Evolutionary conservation across 2,888 invertebrate genomes (phyloP), one percentile per base, ranked within the genome.

Genomic region (Trichopoda pennipes): DNA sequence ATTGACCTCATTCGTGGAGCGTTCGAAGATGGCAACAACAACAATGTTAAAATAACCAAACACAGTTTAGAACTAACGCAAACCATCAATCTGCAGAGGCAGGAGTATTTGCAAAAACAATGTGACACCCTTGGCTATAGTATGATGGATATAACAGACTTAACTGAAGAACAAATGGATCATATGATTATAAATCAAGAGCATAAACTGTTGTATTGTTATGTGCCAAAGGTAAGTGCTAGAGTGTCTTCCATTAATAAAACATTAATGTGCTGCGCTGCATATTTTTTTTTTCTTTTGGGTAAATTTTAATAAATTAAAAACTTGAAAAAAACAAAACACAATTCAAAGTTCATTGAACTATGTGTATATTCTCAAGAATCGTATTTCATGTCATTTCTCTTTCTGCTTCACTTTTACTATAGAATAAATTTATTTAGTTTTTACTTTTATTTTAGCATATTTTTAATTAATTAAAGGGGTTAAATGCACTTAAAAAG

Each of bases 141-240:
- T 49, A 85, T 73, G 17, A 85, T 87, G 42, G 89, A 89, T 47
- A 77, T 93, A n/a, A 91, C 92, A 81, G 91, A 93, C 81, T 87
- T 93, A 56, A 91, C 92, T 38, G 92, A 92, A 16, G 92, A 92
- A 75, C 93, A 94, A 85, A 92, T 96, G 87, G 94, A 95, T 87
- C 97, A 97, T 88, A 93, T 97, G 90, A 92, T 97, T 83, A 94
- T 98, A 21, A 96, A 98, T 89, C 95, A 96, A 86, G 93, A 94
- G 79, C 96, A 97, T 88, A 95, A 95, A 89, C 92, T 98, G 17
- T 92, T 98, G 16, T 98, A 98, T 89, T 98, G 98, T 89, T 97
- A 97, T 91, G 97, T 98, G 84, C 98, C 98, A 79, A 98, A 98
- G 94, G 96, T 96, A 92, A 56, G 44, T 47, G 1, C 9, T 14